Evolutionary conservation across 1,140 invertebrate species (phyloP).

Genomic region (Saxidomus purpurata): DNA sequence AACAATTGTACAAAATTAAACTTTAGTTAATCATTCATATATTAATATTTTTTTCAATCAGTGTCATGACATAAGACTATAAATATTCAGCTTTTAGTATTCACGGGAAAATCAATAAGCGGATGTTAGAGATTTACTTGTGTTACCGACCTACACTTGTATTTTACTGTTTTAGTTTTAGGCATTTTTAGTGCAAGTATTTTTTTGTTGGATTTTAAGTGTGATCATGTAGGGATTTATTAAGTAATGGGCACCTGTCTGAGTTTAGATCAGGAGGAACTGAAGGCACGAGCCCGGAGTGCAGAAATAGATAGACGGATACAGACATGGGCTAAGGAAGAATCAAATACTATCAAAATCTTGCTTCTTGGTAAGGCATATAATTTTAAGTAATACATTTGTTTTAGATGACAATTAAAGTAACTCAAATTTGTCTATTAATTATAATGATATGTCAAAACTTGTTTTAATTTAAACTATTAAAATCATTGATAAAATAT

Average conservation of each 20-base stretch:
- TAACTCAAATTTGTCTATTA: too few relatives aligned
- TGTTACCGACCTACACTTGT: conserved; percentile 2
- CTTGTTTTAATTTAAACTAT: too few relatives aligned
- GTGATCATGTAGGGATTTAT: conserved; percentile 22
- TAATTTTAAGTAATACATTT: background rate
- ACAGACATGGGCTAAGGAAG: conserved; percentile 86
- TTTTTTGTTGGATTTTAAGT: conserved; percentile 21
- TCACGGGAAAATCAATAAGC: conserved; percentile 21
- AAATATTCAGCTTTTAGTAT: background rate
- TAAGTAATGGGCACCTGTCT: conserved; percentile 87
- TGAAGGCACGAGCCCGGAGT: conserved; percentile 86
- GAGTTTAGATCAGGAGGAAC: conserved; percentile 87
- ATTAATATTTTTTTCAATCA: background rate
- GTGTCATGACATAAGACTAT: conserved; percentile 9
- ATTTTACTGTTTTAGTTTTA: too few relatives aligned
- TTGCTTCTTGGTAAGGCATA: conserved; percentile 87
- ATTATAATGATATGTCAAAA: too few relatives aligned
- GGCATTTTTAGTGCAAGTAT: background rate
- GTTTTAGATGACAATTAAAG: too few relatives aligned
- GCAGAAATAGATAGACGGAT: conserved; percentile 87
- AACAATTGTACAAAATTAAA: background rate
- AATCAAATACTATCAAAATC: conserved; percentile 87
- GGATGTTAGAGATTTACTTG: conserved; percentile 41
- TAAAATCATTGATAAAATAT: too few relatives aligned
- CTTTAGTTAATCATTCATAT: background rate